Evolutionary conservation across 2,888 invertebrate genomes (phyloP), one percentile per base, ranked within the genome.

Genomic region (Lymantria dispar): DNA sequence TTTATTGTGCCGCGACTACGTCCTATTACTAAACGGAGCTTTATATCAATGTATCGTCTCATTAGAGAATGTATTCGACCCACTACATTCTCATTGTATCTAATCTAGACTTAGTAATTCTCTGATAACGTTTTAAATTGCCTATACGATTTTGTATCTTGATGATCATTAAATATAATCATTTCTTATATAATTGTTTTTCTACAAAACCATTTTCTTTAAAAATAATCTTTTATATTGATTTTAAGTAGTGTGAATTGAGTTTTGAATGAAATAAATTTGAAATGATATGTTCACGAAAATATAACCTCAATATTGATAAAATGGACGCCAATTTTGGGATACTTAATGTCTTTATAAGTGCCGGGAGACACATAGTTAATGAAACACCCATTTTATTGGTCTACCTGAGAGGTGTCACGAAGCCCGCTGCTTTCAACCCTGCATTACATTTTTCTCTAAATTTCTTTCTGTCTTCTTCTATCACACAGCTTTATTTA

Each of bases 261-360:
- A 59, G 55, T 38, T 62, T 68, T 70, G 74, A 72, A 69, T 75
- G 70, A 71, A 70, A 2, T 54, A 45, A 48, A 49, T 64, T 70
- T 69, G 71, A 72, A 74, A 74, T 67, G 45, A 55, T 41, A 60
- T 49, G 22, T 46, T 40, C 12, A 14, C 12, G 14, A 52, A 64
- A 58, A 68, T 65, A 59, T 39, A 57, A 68, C 70, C 33, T 62
- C 55, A 63, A 67, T 68, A 58, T 64, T 69, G 61, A 64, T 71
- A 67, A 71, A 78, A 76, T 79, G 72, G 72, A 67, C 70, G 76
- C 70, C 76, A 70, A 70, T 72, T 66, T 80, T 74, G 72, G 73
- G 72, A 60, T 66, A 80, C 87, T 83, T 89, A 91, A 90, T 91
- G 91, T 87, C 91, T 91, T 88, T 90, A 90, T 90, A 90, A 90